Evolutionary conservation across 2,888 invertebrate species (phyloP).

Genomic region (Mythimna pallens): DNA sequence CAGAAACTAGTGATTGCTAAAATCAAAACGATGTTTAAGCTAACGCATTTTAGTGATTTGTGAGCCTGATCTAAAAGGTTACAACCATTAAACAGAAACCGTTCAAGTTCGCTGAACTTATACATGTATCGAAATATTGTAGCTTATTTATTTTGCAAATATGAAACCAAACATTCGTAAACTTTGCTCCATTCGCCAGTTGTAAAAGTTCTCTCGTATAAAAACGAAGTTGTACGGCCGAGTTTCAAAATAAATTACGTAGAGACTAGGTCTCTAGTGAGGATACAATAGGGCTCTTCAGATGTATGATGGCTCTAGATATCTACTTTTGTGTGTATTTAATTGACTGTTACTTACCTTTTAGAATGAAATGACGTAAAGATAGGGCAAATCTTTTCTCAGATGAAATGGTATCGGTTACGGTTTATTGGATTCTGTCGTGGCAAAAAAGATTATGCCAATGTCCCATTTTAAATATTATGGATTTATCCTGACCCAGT

Average conservation of each 20-base stretch:
- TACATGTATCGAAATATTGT: slow-evolving; percentile 18
- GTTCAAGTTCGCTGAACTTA: slow-evolving; percentile 6
- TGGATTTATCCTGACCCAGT: slow-evolving; percentile 17
- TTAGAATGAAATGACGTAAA: slow-evolving; percentile 33
- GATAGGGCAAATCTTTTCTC: slow-evolving; percentile 19
- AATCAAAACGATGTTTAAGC: background rate
- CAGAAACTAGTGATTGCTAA: background rate
- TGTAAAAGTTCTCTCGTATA: slow-evolving; percentile 43
- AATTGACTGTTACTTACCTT: slow-evolving; percentile 50
- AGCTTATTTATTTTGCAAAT: slow-evolving; percentile 38
- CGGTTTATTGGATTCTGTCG: slow-evolving; percentile 45
- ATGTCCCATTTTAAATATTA: slow-evolving; percentile 32
- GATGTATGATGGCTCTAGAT: slow-evolving; percentile 20
- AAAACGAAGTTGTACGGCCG: slow-evolving; percentile 39
- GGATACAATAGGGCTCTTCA: slow-evolving; percentile 26
- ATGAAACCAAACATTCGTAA: slow-evolving; percentile 43
- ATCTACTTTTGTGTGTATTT: slow-evolving; percentile 36
- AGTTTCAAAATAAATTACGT: slow-evolving; percentile 54
- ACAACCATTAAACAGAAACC: background rate
- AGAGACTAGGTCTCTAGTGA: slow-evolving; percentile 12
- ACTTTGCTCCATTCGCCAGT: slow-evolving; percentile 43
- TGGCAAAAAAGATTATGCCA: slow-evolving; percentile 20
- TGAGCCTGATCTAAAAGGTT: background rate
- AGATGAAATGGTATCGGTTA: slow-evolving; percentile 19
- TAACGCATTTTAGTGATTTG: background rate